Conservation (phyloP, 2,888 invertebrate species). For the Drosophila niveifrons region DNA sequence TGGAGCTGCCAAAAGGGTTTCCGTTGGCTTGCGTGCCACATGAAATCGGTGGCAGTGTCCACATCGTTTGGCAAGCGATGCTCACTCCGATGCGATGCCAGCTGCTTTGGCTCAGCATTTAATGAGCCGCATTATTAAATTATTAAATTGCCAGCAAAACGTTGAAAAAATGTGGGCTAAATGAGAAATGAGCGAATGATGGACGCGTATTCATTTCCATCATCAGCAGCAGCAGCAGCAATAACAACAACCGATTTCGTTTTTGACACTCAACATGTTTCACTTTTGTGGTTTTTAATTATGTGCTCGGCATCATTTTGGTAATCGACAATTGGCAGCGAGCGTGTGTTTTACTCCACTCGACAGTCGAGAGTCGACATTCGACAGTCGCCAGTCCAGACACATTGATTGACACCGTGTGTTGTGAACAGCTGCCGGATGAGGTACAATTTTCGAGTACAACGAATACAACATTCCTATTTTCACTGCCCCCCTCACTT, state of each 20-base stretch:
- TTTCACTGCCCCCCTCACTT: neutral
- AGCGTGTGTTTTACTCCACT: slow-evolving; percentile 30
- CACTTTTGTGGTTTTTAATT: slow-evolving; percentile 44
- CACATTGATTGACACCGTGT: slow-evolving; percentile 66
- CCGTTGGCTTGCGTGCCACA: slow-evolving; percentile 67
- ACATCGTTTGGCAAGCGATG: slow-evolving; percentile 5
- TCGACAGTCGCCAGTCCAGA: slow-evolving; percentile 13
- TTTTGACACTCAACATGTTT: slow-evolving; percentile 29
- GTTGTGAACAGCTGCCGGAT: slow-evolving; percentile 68
- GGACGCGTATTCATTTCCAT: slow-evolving; percentile 42
- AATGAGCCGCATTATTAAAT: slow-evolving; percentile 49
- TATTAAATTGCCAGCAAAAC: slow-evolving; percentile 32
- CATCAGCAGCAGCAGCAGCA: slow-evolving; percentile 13
- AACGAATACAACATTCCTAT: neutral
- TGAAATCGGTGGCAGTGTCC: slow-evolving; percentile 34
- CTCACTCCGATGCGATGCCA: slow-evolving; percentile 21
- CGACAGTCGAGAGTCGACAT: slow-evolving; percentile 25
- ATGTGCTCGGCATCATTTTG: slow-evolving; percentile 31
- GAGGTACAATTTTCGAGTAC: neutral
- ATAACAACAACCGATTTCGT: slow-evolving; percentile 10
- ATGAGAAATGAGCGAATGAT: slow-evolving; percentile 19
- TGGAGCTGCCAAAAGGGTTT: slow-evolving; percentile 55
- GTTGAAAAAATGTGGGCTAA: neutral
- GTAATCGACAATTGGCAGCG: neutral
- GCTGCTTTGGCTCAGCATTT: slow-evolving; percentile 50